Evolutionary conservation across 2,113 vertebrate genomes (phyloP).

Genomic region (Arothron firmamentum): DNA sequence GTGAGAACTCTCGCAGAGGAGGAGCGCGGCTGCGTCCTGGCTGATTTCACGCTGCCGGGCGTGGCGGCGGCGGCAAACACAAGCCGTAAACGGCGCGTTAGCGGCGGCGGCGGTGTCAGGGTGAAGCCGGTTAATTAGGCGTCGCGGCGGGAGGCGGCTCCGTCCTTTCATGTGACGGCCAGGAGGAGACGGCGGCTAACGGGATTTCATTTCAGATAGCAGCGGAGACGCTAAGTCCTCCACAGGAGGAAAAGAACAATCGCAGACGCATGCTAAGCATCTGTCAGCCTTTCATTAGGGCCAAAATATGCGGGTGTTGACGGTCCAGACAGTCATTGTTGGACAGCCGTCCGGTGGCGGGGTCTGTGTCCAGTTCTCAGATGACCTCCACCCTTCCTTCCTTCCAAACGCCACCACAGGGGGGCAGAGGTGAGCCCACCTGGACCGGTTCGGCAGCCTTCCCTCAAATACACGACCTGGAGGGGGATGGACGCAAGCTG

Average conservation of each 20-base stretch:
- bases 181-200: conserved; percentile 10
- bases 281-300: no score
- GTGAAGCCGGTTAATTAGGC: conserved; percentile 16
- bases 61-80: conserved; percentile 37
- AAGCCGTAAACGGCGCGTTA: conserved; percentile 24
- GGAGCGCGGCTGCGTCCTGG: conserved; percentile 48
- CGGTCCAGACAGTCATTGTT: no score
- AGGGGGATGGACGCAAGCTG: not conserved
- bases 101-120: not conserved
- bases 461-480: no score
- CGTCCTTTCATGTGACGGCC: not conserved
- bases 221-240: not conserved
- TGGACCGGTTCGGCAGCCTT: no score
- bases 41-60: conserved; percentile 40
- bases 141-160: not conserved
- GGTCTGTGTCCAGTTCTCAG: no score
- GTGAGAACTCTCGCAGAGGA: conserved; percentile 63
- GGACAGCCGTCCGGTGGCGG: no score
- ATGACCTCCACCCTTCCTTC: no score
- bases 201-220: conserved; percentile 1
- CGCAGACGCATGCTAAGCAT: no score
- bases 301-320: no score
- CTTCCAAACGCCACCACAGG: no score
- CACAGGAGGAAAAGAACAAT: no score
- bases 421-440: no score